These are phyloP conservation scores for Poliocrania exsul DNA, from an alignment of 2,797 vertebrate species.

Conservation along the genomic window DNA sequence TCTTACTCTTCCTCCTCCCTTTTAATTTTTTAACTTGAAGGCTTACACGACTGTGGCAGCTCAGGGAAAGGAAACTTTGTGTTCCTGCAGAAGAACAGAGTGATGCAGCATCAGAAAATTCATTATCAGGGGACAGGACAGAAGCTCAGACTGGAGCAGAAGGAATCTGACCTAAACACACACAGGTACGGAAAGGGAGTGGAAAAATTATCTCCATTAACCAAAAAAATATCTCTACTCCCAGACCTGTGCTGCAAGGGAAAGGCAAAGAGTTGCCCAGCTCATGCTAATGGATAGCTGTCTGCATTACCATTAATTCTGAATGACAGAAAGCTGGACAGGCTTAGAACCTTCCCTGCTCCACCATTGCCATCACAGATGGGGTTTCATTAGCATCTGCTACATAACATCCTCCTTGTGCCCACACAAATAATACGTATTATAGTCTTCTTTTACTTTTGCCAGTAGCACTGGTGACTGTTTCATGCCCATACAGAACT, in stretches of 20 bases:
- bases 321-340: background rate
- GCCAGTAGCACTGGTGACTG: background rate
- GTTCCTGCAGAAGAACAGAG: background rate
- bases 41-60: background rate
- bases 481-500: background rate
- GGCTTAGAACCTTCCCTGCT: background rate
- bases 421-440: background rate
- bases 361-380: background rate
- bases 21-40: background rate
- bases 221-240: background rate
- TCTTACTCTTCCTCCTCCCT: background rate
- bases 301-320: background rate
- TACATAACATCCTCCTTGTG: background rate
- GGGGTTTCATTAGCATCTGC: background rate
- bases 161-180: background rate
- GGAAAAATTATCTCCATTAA: background rate
- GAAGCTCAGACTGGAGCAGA: background rate
- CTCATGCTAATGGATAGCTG: background rate
- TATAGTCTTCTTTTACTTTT: background rate
- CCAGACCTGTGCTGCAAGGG: background rate
- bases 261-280: background rate
- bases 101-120: background rate
- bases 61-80: background rate
- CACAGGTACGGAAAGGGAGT: background rate
- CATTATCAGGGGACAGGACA: background rate